Conservation (phyloP, 2,888 invertebrate genomes). For the Hyles lineata region DNA sequence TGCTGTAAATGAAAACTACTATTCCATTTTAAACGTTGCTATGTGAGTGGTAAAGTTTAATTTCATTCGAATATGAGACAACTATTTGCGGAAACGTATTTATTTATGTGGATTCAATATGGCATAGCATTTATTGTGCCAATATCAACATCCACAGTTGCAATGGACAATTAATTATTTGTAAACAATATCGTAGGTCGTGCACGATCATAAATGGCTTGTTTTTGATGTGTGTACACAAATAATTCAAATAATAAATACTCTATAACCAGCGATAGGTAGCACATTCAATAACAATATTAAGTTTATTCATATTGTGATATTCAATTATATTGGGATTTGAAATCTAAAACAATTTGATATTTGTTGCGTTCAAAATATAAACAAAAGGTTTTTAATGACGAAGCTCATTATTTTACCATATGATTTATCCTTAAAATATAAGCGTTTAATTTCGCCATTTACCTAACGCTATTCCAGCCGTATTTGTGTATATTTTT, state of each 20-base stretch:
- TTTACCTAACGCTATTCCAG: background rate
- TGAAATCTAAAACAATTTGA: background rate
- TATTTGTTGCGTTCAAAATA: background rate
- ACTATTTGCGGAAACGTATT: slow-evolving; percentile 50
- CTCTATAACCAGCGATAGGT: background rate
- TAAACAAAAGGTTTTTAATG: background rate
- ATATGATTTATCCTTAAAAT: no score
- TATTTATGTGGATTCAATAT: slow-evolving; percentile 67
- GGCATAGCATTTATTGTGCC: slow-evolving; percentile 76
- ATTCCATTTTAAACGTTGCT: slow-evolving; percentile 43
- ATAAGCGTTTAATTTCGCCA: no score
- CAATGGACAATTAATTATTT: slow-evolving; percentile 83
- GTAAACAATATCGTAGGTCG: slow-evolving; percentile 75
- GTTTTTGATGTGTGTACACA: slow-evolving; percentile 46
- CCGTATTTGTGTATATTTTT: background rate
- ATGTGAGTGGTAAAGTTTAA: slow-evolving; percentile 39
- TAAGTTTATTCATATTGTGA: background rate
- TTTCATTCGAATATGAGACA: slow-evolving; percentile 40
- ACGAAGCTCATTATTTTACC: no score
- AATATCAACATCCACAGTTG: slow-evolving; percentile 79
- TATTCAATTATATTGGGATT: background rate
- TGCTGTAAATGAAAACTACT: slow-evolving; percentile 35
- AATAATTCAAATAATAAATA: slow-evolving; percentile 13
- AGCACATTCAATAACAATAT: background rate
- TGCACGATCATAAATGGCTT: slow-evolving; percentile 69